Conservation (phyloP, 2,888 invertebrate species). For the Drosophila imparisetae region DNA sequence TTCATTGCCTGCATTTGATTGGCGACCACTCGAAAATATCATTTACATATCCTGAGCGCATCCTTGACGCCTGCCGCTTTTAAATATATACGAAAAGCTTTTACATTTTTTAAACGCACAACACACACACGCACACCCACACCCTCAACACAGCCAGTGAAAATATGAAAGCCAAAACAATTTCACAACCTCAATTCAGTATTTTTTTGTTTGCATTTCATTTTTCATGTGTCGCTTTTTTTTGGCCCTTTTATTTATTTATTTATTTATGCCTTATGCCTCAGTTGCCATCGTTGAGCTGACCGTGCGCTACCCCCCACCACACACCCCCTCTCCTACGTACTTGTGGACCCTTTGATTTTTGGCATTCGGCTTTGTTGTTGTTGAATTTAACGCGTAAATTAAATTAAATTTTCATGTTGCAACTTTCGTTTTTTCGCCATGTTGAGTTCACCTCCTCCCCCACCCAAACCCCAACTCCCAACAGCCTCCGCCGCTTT, state of each 20-base stretch:
- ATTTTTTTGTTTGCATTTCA: slow-evolving; percentile 1
- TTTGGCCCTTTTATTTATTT: slow-evolving; percentile 16
- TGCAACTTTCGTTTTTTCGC: slow-evolving; percentile 30
- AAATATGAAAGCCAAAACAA: neutral
- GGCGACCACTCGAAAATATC: slow-evolving; percentile 76
- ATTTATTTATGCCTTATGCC: slow-evolving; percentile 37
- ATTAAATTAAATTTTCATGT: slow-evolving; percentile 61
- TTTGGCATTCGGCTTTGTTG: slow-evolving; percentile 38
- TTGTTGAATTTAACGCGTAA: slow-evolving; percentile 36
- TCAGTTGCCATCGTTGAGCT: slow-evolving; percentile 25
- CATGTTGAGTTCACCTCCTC: neutral
- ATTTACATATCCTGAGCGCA: slow-evolving; percentile 72
- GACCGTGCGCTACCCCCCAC: slow-evolving; percentile 16
- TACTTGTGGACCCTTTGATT: slow-evolving; percentile 60
- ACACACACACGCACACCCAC: neutral
- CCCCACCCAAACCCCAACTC: neutral
- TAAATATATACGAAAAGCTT: slow-evolving; percentile 60
- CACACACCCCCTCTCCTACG: neutral
- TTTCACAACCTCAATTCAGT: slow-evolving; percentile 26
- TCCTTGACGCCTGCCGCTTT: slow-evolving; percentile 47
- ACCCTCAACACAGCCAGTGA: neutral
- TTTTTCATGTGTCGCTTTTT: slow-evolving; percentile 26
- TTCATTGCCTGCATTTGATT: slow-evolving; percentile 72
- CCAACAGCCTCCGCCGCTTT: neutral
- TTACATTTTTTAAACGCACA: slow-evolving; percentile 62